phyloP scores from a whole-genome alignment of 2,797 vertebrate species.

The Harpagifer antarcticus region DNA sequence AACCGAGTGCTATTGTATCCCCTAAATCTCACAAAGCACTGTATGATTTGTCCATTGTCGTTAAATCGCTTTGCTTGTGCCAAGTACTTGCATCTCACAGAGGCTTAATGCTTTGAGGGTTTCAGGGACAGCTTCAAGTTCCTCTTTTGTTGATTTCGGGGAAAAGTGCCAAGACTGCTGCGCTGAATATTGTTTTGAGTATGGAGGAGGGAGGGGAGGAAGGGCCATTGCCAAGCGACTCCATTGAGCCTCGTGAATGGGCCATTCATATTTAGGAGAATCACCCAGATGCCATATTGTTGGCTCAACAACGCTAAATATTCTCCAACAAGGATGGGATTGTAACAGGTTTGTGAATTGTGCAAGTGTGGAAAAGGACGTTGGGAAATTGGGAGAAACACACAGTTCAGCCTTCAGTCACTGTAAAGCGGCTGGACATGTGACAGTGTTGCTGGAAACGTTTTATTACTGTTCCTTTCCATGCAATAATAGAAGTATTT shows the following conservation, averaged over 20 bases:
- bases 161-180: conserved; percentile 83
- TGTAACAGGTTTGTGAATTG: conserved; percentile 76
- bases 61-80: conserved; percentile 79
- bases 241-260: conserved; percentile 85
- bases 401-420: conserved; percentile 21
- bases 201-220: conserved; percentile 71
- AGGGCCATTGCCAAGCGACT: conserved; percentile 78
- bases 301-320: conserved; percentile 81
- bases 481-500: background rate
- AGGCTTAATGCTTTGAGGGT: conserved; percentile 82
- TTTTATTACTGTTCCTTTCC: background rate
- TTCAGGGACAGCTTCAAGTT: conserved; percentile 80
- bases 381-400: conserved; percentile 43
- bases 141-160: conserved; percentile 82
- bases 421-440: conserved; percentile 29
- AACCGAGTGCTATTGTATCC: conserved; percentile 80
- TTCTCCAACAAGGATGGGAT: conserved; percentile 81
- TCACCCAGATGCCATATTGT: conserved; percentile 87
- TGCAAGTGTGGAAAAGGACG: conserved; percentile 58
- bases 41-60: conserved; percentile 84
- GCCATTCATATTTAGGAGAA: conserved; percentile 89
- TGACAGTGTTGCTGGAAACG: background rate
- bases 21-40: conserved; percentile 82
- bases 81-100: conserved; percentile 80
- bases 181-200: conserved; percentile 83